A percentile compares a stretch with the other conserved stretches of the same genome.
Evolutionary conservation across 2,113 vertebrate species (phyloP).

Genomic region (Dolichallabes microphthalmus): DNA sequence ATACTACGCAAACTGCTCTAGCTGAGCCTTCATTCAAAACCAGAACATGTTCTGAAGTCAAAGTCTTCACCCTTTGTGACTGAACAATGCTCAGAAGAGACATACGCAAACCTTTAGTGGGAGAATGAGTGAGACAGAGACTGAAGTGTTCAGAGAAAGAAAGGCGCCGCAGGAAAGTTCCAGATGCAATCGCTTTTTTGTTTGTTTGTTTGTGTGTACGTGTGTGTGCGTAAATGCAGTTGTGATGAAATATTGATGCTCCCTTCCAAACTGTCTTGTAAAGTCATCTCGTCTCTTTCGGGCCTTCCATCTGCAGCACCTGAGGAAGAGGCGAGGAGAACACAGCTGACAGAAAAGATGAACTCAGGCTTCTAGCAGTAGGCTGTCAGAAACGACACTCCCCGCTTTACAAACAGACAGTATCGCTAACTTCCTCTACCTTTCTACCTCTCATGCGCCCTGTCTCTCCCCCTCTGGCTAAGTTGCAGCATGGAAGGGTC

Average conservation of each 20-base stretch:
- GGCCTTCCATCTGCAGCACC: slow-evolving; percentile 59
- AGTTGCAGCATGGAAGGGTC: slow-evolving; percentile 25
- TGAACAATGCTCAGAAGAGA: slow-evolving; percentile 39
- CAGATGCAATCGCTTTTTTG: slow-evolving; percentile 36
- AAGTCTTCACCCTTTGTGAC: slow-evolving; percentile 38
- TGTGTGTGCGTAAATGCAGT: slow-evolving; percentile 56
- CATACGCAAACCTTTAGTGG: background rate
- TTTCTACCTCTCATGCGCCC: slow-evolving; percentile 21
- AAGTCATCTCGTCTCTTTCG: slow-evolving; percentile 55
- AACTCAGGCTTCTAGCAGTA: slow-evolving; percentile 44
- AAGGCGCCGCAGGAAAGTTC: slow-evolving; percentile 49
- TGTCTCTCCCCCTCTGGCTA: slow-evolving; percentile 6
- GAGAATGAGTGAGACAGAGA: slow-evolving; percentile 33
- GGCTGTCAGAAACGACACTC: slow-evolving; percentile 55
- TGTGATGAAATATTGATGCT: slow-evolving; percentile 60
- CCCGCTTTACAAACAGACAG: slow-evolving; percentile 40
- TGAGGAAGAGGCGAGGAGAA: slow-evolving; percentile 53
- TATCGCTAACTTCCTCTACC: slow-evolving; percentile 40
- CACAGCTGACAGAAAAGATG: slow-evolving; percentile 55
- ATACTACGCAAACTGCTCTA: slow-evolving; percentile 18
- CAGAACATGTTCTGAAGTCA: slow-evolving; percentile 36
- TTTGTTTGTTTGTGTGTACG: slow-evolving; percentile 55
- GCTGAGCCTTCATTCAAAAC: slow-evolving; percentile 37
- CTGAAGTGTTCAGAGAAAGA: slow-evolving; percentile 44
- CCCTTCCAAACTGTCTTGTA: slow-evolving; percentile 58